Evolutionary conservation across 2,888 invertebrate species (phyloP).

Genomic region (Loripinus fragilis): DNA sequence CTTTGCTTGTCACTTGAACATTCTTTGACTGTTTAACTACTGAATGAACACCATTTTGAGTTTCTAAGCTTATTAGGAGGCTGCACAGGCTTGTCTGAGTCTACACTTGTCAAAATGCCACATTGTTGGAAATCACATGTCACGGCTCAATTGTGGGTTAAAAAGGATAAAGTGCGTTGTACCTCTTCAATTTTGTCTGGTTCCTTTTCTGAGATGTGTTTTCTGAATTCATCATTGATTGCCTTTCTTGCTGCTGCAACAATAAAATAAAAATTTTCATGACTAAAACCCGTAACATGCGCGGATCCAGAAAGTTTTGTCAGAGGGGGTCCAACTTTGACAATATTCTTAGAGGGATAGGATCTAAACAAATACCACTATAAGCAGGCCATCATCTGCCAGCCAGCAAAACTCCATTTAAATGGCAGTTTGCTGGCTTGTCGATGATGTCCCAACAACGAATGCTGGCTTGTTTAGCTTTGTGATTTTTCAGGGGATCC

Average conservation of each 20-base stretch:
- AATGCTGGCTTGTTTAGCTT: no score
- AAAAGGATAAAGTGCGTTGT: constrained; percentile 1
- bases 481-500: no score
- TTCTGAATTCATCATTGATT: constrained; percentile 71
- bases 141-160: no score
- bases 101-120: no score
- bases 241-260: constrained; percentile 64
- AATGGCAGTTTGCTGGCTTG: neutral
- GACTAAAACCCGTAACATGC: neutral
- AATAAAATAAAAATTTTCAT: neutral
- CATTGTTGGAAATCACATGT: no score
- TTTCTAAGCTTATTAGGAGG: no score
- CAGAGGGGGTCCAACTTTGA: neutral
- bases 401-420: no score
- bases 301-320: neutral
- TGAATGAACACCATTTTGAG: no score
- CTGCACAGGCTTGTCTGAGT: no score
- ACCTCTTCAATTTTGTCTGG: constrained; percentile 65
- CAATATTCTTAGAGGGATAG: neutral
- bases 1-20: no score
- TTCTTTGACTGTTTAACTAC: no score
- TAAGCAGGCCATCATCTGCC: no score
- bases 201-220: constrained; percentile 60
- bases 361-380: neutral
- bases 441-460: neutral